Evolutionary conservation across 2,888 invertebrate species (phyloP).

Genomic region (Biston stratarius): DNA sequence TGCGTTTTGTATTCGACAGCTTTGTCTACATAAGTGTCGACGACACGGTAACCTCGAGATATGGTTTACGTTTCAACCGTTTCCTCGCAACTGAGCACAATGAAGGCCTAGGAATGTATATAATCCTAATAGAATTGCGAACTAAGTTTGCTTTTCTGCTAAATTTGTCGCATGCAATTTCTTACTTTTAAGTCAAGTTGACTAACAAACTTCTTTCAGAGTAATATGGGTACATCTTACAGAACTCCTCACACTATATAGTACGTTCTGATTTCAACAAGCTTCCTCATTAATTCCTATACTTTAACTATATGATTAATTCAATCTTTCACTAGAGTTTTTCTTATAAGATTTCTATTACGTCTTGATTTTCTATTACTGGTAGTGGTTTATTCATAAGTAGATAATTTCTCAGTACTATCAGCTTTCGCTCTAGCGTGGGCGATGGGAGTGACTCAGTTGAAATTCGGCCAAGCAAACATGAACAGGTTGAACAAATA

Average conservation of each 20-base stretch:
- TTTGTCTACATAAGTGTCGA: slow-evolving; percentile 40
- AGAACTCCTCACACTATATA: not conserved
- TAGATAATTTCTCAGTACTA: slow-evolving; percentile 36
- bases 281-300: not conserved
- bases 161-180: not conserved
- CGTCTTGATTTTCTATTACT: slow-evolving; percentile 7
- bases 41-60: slow-evolving; percentile 40
- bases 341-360: not conserved
- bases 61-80: slow-evolving; percentile 43
- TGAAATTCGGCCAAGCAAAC: slow-evolving; percentile 71
- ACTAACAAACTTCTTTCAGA: too few relatives aligned
- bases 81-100: slow-evolving; percentile 30
- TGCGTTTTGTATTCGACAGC: slow-evolving; percentile 1
- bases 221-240: not conserved
- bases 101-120: slow-evolving; percentile 18
- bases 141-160: not conserved
- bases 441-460: slow-evolving; percentile 51
- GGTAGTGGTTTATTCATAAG: slow-evolving; percentile 24
- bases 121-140: slow-evolving; percentile 19
- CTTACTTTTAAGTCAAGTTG: not conserved
- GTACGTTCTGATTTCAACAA: not conserved
- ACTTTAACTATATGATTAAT: not conserved
- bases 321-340: not conserved
- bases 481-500: slow-evolving; percentile 77
- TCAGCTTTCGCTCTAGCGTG: slow-evolving; percentile 57